These are phyloP conservation scores for Yponomeuta plumbellus DNA, from an alignment of 2,888 invertebrate species.

Conservation along the genomic window DNA sequence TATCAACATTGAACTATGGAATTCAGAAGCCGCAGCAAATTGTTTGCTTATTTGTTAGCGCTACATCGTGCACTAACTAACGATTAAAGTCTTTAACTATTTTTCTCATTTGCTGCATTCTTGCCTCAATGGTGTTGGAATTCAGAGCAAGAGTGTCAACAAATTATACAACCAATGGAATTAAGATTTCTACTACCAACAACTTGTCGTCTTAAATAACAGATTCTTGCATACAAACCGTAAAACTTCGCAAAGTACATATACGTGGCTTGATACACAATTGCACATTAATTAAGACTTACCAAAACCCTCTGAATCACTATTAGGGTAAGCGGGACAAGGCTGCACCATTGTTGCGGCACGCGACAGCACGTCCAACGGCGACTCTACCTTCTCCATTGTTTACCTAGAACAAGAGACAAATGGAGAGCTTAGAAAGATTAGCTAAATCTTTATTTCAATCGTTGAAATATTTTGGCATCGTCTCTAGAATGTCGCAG, in stretches of 20 bases:
- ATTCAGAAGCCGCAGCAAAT: constrained; percentile 12
- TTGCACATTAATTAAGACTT: constrained; percentile 33
- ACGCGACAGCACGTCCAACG: constrained; percentile 90
- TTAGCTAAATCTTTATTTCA: neutral
- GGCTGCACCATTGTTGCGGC: constrained; percentile 94
- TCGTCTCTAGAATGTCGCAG: constrained; percentile 49
- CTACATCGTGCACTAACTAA: neutral
- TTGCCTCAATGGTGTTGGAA: neutral
- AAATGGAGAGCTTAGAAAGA: neutral
- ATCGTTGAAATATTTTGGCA: constrained; percentile 54
- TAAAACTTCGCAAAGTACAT: neutral
- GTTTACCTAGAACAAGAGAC: constrained; percentile 19
- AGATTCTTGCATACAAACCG: neutral
- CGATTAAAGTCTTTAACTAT: neutral
- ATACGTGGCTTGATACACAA: no score
- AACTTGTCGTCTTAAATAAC: neutral
- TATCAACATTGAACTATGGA: neutral
- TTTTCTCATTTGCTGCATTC: neutral
- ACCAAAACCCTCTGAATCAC: constrained; percentile 75
- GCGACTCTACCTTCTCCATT: constrained; percentile 87
- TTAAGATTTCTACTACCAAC: neutral
- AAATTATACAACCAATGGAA: neutral
- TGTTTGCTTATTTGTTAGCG: constrained; percentile 9
- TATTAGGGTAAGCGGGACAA: constrained; percentile 71
- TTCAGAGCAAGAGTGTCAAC: neutral